phyloP scores from a whole-genome alignment of 2,113 vertebrate species.

The Sturnus vulgaris region DNA sequence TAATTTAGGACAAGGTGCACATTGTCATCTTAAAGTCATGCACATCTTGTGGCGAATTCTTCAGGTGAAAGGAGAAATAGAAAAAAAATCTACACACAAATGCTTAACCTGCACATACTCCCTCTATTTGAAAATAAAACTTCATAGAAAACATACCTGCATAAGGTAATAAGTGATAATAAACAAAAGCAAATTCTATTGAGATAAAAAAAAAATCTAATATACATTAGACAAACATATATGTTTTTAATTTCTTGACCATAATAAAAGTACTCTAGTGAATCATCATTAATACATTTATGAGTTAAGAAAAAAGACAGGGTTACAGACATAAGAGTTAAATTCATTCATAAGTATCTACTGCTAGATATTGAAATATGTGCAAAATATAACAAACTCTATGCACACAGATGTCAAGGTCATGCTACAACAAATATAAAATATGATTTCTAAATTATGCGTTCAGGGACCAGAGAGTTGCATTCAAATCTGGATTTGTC shows the following conservation, averaged over 20 bases:
- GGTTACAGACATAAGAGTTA: not conserved
- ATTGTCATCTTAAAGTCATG: not conserved
- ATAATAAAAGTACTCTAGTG: not conserved
- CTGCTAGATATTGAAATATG: not conserved
- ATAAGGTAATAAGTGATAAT: not conserved
- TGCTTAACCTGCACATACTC: not conserved
- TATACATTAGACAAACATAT: not conserved
- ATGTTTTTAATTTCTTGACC: not conserved
- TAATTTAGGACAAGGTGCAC: not conserved
- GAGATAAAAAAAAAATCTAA: not conserved
- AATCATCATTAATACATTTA: not conserved
- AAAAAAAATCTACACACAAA: not conserved
- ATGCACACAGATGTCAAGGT: not conserved
- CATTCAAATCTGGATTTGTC: not conserved
- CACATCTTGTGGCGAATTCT: not conserved
- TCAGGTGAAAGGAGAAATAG: not conserved
- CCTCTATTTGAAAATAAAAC: not conserved
- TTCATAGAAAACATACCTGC: not conserved
- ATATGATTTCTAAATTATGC: conserved; percentile 14
- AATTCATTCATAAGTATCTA: not conserved
- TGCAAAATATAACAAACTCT: not conserved
- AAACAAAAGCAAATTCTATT: not conserved
- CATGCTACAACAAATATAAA: not conserved
- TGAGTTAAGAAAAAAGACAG: not conserved
- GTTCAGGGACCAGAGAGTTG: not conserved